Conservation (phyloP, 1,140 invertebrate species). For the Brachionus sp. region DNA sequence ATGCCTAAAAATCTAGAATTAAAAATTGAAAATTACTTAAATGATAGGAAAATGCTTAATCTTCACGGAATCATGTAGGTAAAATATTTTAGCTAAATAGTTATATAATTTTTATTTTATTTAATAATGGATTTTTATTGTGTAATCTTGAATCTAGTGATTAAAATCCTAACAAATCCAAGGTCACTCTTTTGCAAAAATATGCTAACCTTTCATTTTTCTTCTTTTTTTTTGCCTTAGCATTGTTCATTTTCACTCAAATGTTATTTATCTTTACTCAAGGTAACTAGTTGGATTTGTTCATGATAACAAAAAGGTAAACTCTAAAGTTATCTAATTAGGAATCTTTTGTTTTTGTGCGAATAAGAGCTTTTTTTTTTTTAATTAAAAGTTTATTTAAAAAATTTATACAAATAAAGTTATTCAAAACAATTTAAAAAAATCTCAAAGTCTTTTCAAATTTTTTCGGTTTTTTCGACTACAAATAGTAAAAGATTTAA, state of each 20-base stretch:
- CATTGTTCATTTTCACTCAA: neutral
- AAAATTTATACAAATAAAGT: neutral
- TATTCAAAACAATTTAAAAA: slow-evolving; percentile 23
- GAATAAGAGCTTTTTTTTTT: neutral
- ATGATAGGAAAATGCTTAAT: neutral
- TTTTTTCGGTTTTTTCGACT: neutral
- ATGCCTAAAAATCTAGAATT: neutral
- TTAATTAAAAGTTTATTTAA: neutral
- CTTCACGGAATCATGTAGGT: slow-evolving; percentile 26
- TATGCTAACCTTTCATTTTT: slow-evolving; percentile 38
- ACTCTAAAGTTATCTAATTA: neutral
- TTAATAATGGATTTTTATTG: slow-evolving; percentile 18
- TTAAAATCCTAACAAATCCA: slow-evolving; percentile 14
- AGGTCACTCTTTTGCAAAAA: slow-evolving; percentile 12
- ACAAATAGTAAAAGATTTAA: neutral
- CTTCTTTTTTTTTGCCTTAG: neutral
- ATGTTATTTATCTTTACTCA: neutral
- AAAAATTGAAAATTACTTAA: neutral
- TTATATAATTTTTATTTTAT: slow-evolving; percentile 20
- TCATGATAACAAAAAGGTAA: neutral
- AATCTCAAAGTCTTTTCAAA: neutral
- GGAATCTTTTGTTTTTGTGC: neutral
- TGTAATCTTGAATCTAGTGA: neutral
- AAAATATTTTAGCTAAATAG: slow-evolving; percentile 13
- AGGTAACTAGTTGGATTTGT: neutral